Conservation (phyloP, 2,113 vertebrate genomes). For the Parotia lawesii region DNA sequence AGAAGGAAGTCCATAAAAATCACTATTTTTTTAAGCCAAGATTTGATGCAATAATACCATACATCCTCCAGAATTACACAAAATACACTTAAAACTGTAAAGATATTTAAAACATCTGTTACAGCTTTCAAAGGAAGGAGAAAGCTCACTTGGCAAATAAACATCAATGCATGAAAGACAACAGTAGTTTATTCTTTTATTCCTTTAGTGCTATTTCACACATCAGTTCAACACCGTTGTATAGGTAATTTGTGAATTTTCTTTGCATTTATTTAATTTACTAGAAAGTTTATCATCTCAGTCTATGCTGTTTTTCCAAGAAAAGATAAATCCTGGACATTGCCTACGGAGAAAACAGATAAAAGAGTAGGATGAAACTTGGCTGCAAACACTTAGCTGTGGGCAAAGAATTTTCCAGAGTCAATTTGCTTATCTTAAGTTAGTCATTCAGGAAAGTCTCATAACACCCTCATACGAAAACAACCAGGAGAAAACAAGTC, state of each 20-base stretch:
- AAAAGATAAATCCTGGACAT: not conserved
- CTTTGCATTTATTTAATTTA: not conserved
- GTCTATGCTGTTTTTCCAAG: not conserved
- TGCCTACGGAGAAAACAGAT: not conserved
- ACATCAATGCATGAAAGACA: not conserved
- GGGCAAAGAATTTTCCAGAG: not conserved
- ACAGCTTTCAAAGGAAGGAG: not conserved
- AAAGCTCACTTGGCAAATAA: not conserved
- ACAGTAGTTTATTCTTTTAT: not conserved
- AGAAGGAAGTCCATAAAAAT: not conserved
- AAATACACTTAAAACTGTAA: not conserved
- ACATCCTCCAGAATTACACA: not conserved
- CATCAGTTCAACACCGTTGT: not conserved
- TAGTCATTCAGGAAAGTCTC: not conserved
- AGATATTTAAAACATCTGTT: not conserved
- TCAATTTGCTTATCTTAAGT: not conserved
- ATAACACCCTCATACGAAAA: not conserved
- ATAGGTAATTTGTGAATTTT: not conserved
- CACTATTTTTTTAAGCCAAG: not conserved
- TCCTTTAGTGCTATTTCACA: not conserved
- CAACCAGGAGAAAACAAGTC: not conserved
- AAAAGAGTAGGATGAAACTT: not conserved
- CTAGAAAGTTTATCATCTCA: not conserved
- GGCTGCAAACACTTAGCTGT: not conserved
- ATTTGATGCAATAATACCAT: not conserved